Evolutionary conservation across 2,888 invertebrate genomes (phyloP), one percentile per base, ranked within the genome.

Genomic region (Xestobium rufovillosum): DNA sequence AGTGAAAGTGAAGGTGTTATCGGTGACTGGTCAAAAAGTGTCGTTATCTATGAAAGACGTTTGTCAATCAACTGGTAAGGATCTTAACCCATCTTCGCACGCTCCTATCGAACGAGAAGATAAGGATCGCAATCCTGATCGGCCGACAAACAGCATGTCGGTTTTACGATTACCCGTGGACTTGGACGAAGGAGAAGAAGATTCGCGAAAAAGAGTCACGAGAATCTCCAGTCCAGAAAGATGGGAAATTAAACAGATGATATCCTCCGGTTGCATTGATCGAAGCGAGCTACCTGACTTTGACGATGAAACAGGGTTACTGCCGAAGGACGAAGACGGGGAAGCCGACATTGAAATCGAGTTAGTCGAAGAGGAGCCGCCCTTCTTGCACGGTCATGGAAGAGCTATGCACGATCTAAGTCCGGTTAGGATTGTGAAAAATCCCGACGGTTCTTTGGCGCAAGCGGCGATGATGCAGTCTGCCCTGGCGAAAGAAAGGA

Each of bases 381-480:
- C 97, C 0, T 99, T 99, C 67, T 70, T 99, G 1, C 81, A 86
- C 40, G 89, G 92, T n/a, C 83, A 94, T 60, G 94, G 95, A 0
- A 71, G 95, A 44, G 87, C 90, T 0, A 65, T 90, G 1, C 87
- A 92, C 47, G 95, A 96, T 60, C 71, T 96, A 2, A 92, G 91
- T 38, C 96, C 96, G 0, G 94, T 95, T 2, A 69, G 85, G 47
- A 96, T 97, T 47, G 92, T 97, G 0, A 96, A 96, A 70, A 99
- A 99, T 72, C 98, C 98, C 0, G 98, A 99, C 63, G 98, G 98
- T 0, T 96, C 96, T 0, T 67, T 99, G 13, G 97, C 97, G 0
- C 98, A 98, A 65, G 95, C 98, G 0, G 98, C 98, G 0, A 95
- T 99, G 91, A 99, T 95, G 95, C 98, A 98, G 65, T 90, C 89